Evolutionary conservation across 1,140 invertebrate species (phyloP).

Genomic region (Drosophila lini): DNA sequence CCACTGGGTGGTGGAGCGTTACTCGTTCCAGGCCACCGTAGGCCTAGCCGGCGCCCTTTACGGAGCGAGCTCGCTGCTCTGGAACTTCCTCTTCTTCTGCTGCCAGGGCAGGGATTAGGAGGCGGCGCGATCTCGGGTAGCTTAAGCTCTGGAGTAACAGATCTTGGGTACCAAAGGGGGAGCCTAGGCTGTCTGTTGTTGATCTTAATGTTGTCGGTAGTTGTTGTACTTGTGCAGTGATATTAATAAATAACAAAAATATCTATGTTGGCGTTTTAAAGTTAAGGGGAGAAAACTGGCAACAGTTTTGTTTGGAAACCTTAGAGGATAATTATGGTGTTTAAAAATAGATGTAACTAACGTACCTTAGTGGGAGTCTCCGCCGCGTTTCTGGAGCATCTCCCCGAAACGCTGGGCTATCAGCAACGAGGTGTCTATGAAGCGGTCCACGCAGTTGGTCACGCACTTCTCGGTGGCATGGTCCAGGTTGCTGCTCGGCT

Average conservation of each 20-base stretch:
- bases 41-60: constrained; percentile 70
- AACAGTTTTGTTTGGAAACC: constrained; percentile 1
- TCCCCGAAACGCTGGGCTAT: constrained; percentile 91
- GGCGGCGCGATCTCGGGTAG: neutral
- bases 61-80: constrained; percentile 62
- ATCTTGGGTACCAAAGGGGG: neutral
- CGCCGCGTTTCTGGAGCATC: constrained; percentile 72
- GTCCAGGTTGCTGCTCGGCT: constrained; percentile 94
- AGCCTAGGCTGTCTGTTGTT: constrained; percentile 11
- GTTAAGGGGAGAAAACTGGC: too few species aligned
- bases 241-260: constrained; percentile 42
- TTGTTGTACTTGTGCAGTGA: constrained; percentile 45
- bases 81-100: constrained; percentile 80
- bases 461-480: constrained; percentile 87
- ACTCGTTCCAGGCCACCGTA: constrained; percentile 78
- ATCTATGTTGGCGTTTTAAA: too few species aligned
- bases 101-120: constrained; percentile 66
- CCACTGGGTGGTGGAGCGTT: constrained; percentile 76
- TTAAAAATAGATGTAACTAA: constrained; percentile 33
- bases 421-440: constrained; percentile 95
- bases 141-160: neutral
- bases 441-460: constrained; percentile 96
- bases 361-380: neutral
- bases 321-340: constrained; percentile 20
- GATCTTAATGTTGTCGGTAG: constrained; percentile 13